phyloP scores from a whole-genome alignment of 2,888 invertebrate genomes.

The Melipona bicolor region DNA sequence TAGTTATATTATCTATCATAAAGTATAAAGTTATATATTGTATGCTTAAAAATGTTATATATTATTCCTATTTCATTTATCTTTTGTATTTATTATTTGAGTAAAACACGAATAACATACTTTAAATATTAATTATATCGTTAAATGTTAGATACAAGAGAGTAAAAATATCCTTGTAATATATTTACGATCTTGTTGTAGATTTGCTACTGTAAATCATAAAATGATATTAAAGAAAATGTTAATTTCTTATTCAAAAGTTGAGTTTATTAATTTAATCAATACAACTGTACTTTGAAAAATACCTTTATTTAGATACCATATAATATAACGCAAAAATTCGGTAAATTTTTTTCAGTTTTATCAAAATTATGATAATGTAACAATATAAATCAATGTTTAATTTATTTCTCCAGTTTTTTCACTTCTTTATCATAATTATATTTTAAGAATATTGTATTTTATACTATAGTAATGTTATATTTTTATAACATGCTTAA shows the following conservation, averaged over 20 bases:
- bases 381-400: not conserved
- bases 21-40: constrained; percentile 21
- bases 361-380: constrained; percentile 6
- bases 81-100: constrained; percentile 33
- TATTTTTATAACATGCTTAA: not conserved
- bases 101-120: constrained; percentile 43
- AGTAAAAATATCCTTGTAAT: constrained; percentile 43
- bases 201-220: constrained; percentile 47
- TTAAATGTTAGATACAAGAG: constrained; percentile 36
- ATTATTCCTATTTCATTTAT: constrained; percentile 41
- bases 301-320: constrained; percentile 21
- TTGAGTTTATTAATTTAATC: constrained; percentile 50
- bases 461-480: not conserved
- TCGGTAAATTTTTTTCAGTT: not conserved
- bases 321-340: not conserved
- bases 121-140: constrained; percentile 47
- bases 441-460: not conserved
- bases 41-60: constrained; percentile 40
- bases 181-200: constrained; percentile 48
- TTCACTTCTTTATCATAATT: not conserved
- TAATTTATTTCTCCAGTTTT: not conserved
- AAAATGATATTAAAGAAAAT: constrained; percentile 50
- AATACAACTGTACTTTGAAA: constrained; percentile 13
- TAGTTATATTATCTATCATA: not conserved
- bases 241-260: constrained; percentile 48